Evolutionary conservation across 23 tunicate species (phyloP), one percentile per base, ranked within the genome.

Genomic region (Ascidia mentula): DNA sequence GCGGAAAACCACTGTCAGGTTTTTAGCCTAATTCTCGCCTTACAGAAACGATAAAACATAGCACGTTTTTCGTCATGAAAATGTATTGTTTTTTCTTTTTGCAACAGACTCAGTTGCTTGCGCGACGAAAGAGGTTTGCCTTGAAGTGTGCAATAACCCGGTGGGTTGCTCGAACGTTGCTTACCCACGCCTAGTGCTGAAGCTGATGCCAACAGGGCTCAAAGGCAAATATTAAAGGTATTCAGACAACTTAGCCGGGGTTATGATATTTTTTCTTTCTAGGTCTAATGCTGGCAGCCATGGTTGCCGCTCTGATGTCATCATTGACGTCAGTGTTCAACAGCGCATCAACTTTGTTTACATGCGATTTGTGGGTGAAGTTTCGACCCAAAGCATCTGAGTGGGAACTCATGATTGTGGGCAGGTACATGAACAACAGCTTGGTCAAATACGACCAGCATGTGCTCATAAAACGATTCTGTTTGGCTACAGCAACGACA

Each of bases 301-400:
- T 92, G 98, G 60, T 92, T 6, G 98, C 98, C 38, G 92, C 98
- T 31, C 80, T 92, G 76, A 92, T 92, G 98, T 87, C 92, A 22
- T 92, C 98, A 30, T 69, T 92, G 36, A 92, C 98, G 31, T 92
- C 98, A 46, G 92, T 88, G 40, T 92, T 92, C 79, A 92, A 92
- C 73, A 87, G 92, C 72, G 76, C 89, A 30, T 83, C 89, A 35
- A 92, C 98, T 30, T 40, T 92, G 37, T 92, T 92, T 37, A 92
- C 98, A 3, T 92, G 97, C 61, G 97, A 91, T 72, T 36, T 91
- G 32, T 91, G 91, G 91, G 40, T 78, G 20, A 91, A 91, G 72
- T 77, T 91, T 13, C 76, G 97, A 81, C 90, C 91, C 3, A 40
- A 82, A 24, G 97, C 97, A 31, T 40, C 60, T 31, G 82, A 85